Evolutionary conservation across 2,888 invertebrate species (phyloP).

Genomic region (Polymixis lichenea): DNA sequence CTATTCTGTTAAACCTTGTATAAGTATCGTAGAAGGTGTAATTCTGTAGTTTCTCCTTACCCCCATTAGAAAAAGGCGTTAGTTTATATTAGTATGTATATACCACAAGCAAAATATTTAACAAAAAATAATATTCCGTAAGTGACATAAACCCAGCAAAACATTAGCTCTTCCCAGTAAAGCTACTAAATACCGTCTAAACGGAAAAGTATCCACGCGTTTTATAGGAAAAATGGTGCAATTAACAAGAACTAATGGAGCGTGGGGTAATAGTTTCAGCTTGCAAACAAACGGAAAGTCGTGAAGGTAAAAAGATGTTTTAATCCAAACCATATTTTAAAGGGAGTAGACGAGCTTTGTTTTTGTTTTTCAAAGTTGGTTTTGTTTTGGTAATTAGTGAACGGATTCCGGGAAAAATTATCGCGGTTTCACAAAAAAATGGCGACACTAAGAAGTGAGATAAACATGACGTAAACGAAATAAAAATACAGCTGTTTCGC

Average conservation of each 20-base stretch:
- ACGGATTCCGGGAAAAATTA: not conserved
- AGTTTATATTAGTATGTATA: not conserved
- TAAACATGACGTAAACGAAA: not conserved
- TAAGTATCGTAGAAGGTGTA: no score
- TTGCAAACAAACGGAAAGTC: constrained; percentile 62
- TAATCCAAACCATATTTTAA: constrained; percentile 33
- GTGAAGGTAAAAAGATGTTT: constrained; percentile 45
- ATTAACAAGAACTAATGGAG: constrained; percentile 71
- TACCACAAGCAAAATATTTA: not conserved
- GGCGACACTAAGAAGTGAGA: not conserved
- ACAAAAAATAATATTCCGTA: constrained; percentile 4
- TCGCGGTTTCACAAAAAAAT: not conserved
- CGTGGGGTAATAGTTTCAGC: constrained; percentile 65
- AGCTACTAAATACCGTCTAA: constrained; percentile 30
- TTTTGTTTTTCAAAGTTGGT: not conserved
- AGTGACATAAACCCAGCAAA: not conserved
- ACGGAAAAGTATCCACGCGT: constrained; percentile 41
- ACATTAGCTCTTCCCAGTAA: constrained; percentile 28
- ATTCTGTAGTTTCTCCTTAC: no score
- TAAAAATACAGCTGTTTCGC: not conserved
- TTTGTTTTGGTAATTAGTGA: not conserved
- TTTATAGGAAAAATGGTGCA: constrained; percentile 66
- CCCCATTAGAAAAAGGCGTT: no score
- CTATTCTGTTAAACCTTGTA: no score
- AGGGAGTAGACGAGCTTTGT: not conserved